Percentiles rank a stretch among this genome's conserved stretches.
Evolutionary conservation across 2,797 vertebrate species (phyloP).

Genomic region (Ibycter americanus): DNA sequence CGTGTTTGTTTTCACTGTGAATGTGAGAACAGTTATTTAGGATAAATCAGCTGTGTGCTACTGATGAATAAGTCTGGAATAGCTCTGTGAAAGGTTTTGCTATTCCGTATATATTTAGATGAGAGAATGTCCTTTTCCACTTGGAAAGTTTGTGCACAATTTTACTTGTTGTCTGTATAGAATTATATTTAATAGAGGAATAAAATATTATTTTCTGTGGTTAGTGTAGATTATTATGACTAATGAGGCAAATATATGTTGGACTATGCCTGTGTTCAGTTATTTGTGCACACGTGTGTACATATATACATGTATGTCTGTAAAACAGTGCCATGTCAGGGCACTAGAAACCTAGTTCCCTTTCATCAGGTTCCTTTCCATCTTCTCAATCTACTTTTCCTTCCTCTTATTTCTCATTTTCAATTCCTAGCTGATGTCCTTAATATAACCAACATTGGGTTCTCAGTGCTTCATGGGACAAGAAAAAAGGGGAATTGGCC

Average conservation of each 20-base stretch:
- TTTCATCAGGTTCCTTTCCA: not conserved
- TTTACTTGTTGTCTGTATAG: not conserved
- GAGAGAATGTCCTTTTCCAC: not conserved
- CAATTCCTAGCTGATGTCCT: not conserved
- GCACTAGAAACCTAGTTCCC: not conserved
- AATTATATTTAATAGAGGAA: not conserved
- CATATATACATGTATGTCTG: not conserved
- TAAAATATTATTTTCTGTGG: not conserved
- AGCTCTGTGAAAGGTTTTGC: not conserved
- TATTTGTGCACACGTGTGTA: not conserved
- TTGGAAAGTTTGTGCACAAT: not conserved
- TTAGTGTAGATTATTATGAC: not conserved
- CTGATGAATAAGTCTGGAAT: not conserved
- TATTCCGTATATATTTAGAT: not conserved
- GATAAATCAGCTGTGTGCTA: constrained; percentile 37
- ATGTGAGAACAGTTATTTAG: constrained; percentile 59
- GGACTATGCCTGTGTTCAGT: not conserved
- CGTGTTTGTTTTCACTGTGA: constrained; percentile 70
- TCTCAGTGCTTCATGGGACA: not conserved
- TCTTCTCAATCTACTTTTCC: not conserved
- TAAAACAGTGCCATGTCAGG: not conserved
- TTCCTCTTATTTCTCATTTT: not conserved
- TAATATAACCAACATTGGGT: rapidly evolving
- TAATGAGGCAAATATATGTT: not conserved
- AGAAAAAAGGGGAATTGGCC: not conserved